A percentile compares a stretch with the other conserved stretches of the same genome.
Conservation (phyloP, 2,113 vertebrate species). For the Struthio camelus region DNA sequence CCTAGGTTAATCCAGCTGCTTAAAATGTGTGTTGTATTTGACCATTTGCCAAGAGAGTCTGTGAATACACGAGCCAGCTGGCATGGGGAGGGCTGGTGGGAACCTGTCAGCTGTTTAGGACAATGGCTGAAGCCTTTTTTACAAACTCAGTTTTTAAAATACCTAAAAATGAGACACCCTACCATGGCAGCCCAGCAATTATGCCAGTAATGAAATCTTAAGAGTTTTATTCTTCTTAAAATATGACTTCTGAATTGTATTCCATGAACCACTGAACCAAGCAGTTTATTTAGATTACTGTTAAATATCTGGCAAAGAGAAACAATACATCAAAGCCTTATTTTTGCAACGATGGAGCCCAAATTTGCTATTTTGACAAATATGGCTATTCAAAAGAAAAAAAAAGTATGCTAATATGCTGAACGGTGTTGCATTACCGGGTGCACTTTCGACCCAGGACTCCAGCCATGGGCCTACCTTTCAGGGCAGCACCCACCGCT, state of each 20-base stretch:
- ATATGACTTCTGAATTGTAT: conserved; percentile 36
- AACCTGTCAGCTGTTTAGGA: conserved; percentile 73
- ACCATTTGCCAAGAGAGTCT: conserved; percentile 73
- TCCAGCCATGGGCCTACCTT: background rate
- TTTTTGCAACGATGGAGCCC: background rate
- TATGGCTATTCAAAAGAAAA: background rate
- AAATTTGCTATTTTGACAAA: background rate
- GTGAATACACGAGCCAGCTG: conserved; percentile 75
- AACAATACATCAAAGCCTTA: conserved; percentile 23
- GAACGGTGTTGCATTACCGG: background rate
- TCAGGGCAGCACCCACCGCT: background rate
- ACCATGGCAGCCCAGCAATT: conserved; percentile 35
- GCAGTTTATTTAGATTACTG: conserved; percentile 33
- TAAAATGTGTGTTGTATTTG: conserved; percentile 78
- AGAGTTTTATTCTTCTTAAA: conserved; percentile 32
- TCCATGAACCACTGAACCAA: conserved; percentile 30
- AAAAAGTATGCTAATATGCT: background rate
- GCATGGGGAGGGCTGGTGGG: conserved; percentile 50
- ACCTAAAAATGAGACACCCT: conserved; percentile 31
- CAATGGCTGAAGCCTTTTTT: conserved; percentile 60
- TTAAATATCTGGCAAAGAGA: conserved; percentile 35
- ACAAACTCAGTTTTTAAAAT: conserved; percentile 62
- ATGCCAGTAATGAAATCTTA: conserved; percentile 8
- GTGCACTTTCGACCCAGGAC: background rate
- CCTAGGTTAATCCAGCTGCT: conserved; percentile 80